Evolutionary conservation across 1,140 invertebrate genomes (phyloP), one percentile per base, ranked within the genome.

Genomic region (Drosophila seguyi): DNA sequence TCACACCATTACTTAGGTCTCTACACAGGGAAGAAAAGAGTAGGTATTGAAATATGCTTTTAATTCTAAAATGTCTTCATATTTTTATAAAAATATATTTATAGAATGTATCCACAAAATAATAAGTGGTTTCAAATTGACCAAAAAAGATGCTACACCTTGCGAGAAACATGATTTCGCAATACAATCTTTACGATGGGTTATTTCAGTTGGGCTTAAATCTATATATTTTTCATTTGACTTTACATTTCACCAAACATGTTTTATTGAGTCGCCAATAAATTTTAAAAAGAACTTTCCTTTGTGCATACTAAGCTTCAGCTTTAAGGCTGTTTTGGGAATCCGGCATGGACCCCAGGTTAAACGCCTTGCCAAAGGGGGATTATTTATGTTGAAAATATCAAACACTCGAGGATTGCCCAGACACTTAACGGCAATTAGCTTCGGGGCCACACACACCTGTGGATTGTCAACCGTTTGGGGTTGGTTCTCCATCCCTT

Each of bases 381-480:
- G 67, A 86, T 88, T 88, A 88, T 88, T 86, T 88, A 88, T 83
- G 62, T 76, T 76, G 71, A 68, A 61, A 72, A 69, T 73, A 86
- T 77, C 62, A 77, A 84, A 63, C 79, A 71, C 45, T 59, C 41
- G 65, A 75, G 65, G 53, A 88, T 77, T 63, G 60, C 20, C 55
- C 29, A 44, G 77, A 61, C 85, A 90, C 85, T 90, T 90, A 90
- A 78, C 69, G 85, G 67, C 85, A 90, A 90, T 90, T 90, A 90
- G 81, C 44, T 31, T 29, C 55, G 25, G 44, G 58, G 42, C 36
- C 29, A 63, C 48, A 50, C 31, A 72, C 82, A 79, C 82, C 77
- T 81, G 69, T 83, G 69, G 75, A 75, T 86, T 76, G 44, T 50
- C 39, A 25, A 55, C 16, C 42, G n/a, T 16, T 41, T 29, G n/a